A percentile compares a stretch with the other conserved stretches of the same genome.
phyloP scores from a whole-genome alignment of 2,888 invertebrate genomes.

The Aphidius colemani region DNA sequence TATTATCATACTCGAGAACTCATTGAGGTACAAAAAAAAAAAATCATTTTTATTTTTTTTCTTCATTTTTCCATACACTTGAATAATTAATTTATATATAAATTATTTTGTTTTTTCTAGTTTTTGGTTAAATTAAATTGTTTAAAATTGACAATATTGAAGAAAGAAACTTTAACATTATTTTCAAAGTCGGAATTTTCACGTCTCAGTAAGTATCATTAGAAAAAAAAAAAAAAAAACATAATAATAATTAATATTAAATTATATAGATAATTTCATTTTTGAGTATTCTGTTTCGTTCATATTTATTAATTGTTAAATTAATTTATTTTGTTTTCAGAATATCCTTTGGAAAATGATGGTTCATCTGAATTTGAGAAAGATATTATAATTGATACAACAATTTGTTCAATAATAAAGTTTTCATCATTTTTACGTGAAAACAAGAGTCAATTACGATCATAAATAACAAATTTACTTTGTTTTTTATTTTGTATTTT shows the following conservation, averaged over 20 bases:
- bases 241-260: not conserved
- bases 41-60: not conserved
- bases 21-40: conserved; percentile 62
- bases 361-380: conserved; percentile 53
- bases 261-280: no score
- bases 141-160: conserved; percentile 59
- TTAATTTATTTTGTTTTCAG: conserved; percentile 22
- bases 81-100: conserved; percentile 14
- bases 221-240: conserved; percentile 2
- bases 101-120: conserved; percentile 59
- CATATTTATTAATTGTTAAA: not conserved
- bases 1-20: conserved; percentile 69
- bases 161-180: conserved; percentile 55
- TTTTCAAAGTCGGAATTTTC: conserved; percentile 59
- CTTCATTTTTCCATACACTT: no score
- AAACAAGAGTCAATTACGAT: not conserved
- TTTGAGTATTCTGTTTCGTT: not conserved
- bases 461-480: not conserved
- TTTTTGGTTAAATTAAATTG: conserved; percentile 65
- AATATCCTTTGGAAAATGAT: conserved; percentile 54
- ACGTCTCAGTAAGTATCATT: conserved; percentile 52
- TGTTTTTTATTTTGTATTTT: conserved; percentile 1
- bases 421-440: conserved; percentile 65
- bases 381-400: conserved; percentile 62
- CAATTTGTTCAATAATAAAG: conserved; percentile 62